A percentile compares a stretch with the other conserved stretches of the same genome.
Evolutionary conservation across 2,113 vertebrate genomes (phyloP).

Genomic region (Perca schrenkii): DNA sequence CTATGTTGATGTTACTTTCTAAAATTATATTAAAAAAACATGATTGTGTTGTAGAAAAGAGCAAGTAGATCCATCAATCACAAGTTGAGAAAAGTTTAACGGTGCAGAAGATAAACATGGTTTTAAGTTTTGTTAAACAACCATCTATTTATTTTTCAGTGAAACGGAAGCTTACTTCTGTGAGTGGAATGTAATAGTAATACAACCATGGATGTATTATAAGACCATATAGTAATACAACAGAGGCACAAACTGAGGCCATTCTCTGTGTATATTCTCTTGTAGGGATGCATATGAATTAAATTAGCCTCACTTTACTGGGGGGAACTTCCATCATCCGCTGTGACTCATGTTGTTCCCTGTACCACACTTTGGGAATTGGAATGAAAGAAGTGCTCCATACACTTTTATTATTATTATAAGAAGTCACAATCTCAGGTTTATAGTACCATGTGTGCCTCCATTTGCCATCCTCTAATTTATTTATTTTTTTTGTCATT

Average conservation of each 20-base stretch:
- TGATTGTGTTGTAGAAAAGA: neutral
- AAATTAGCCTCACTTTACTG: neutral
- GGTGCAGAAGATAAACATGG: neutral
- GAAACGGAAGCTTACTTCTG: neutral
- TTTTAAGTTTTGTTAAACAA: neutral
- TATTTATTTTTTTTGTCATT: neutral
- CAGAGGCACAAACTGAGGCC: neutral
- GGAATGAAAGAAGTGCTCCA: neutral
- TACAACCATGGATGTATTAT: no score
- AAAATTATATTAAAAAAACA: neutral
- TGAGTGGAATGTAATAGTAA: neutral
- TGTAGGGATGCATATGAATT: neutral
- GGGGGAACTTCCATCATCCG: neutral
- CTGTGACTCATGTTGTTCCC: neutral
- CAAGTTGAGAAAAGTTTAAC: neutral
- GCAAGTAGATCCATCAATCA: neutral
- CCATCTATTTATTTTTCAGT: neutral
- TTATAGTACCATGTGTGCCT: neutral
- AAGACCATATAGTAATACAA: no score
- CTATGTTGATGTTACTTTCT: neutral
- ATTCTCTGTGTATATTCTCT: neutral
- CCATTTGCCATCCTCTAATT: slow-evolving; percentile 5
- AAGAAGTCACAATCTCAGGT: neutral
- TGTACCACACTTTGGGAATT: neutral
- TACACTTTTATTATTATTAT: neutral